phyloP scores from a whole-genome alignment of 2,797 vertebrate species.

The Lacerta bilineata region DNA sequence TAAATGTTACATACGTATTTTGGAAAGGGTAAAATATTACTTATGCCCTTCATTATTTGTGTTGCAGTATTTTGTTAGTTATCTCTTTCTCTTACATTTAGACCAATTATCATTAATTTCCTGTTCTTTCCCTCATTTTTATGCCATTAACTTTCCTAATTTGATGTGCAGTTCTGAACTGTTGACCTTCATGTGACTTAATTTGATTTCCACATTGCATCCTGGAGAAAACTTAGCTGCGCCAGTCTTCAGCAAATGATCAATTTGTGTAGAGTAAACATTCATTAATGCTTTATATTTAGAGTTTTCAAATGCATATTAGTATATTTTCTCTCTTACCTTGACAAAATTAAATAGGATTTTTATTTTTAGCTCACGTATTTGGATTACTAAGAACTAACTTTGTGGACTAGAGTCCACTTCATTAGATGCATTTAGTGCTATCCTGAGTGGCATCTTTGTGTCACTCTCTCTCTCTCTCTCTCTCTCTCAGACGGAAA shows the following conservation, averaged over 20 bases:
- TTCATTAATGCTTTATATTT: slow-evolving; percentile 23
- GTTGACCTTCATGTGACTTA: slow-evolving; percentile 38
- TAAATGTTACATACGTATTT: slow-evolving; percentile 22
- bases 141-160: slow-evolving; percentile 41
- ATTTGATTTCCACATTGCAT: slow-evolving; percentile 47
- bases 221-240: slow-evolving; percentile 45
- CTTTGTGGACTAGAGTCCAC: too few relatives aligned
- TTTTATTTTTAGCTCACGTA: slow-evolving; percentile 5
- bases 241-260: slow-evolving; percentile 33
- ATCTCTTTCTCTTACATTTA: slow-evolving; percentile 50
- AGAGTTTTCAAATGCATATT: background rate
- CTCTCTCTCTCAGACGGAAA: too few relatives aligned
- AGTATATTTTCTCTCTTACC: slow-evolving; percentile 14
- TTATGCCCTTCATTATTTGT: slow-evolving; percentile 33
- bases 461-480: too few relatives aligned
- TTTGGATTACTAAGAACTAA: background rate
- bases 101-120: slow-evolving; percentile 60
- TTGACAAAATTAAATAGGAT: slow-evolving; percentile 26
- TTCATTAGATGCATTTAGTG: too few relatives aligned
- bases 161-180: slow-evolving; percentile 49
- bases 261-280: background rate
- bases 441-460: too few relatives aligned
- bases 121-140: slow-evolving; percentile 55
- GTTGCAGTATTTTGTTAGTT: slow-evolving; percentile 46
- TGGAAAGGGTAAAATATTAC: slow-evolving; percentile 32